Conservation (phyloP, 2,113 vertebrate species). For the Syngnathus scovelli region DNA sequence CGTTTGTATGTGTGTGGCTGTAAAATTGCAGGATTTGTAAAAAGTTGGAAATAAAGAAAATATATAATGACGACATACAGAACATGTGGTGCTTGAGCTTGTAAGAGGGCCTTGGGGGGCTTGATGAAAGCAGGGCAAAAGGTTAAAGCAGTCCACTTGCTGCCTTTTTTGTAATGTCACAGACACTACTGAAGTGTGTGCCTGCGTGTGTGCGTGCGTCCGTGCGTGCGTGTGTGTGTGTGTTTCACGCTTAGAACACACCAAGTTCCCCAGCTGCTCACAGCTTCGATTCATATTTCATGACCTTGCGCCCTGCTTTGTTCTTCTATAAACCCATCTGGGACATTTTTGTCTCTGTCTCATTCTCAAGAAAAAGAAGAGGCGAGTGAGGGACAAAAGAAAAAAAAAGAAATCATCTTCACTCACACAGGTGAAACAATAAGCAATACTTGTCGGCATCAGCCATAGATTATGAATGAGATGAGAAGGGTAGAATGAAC, state of each 20-base stretch:
- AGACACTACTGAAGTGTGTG: slow-evolving; percentile 42
- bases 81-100: slow-evolving; percentile 59
- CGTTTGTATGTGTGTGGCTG: slow-evolving; percentile 41
- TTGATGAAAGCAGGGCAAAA: slow-evolving; percentile 23
- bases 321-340: slow-evolving; percentile 31
- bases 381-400: not conserved
- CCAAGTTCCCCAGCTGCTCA: slow-evolving; percentile 40
- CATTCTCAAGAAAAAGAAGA: slow-evolving; percentile 20
- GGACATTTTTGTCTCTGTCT: slow-evolving; percentile 26
- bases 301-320: slow-evolving; percentile 38
- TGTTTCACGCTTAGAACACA: slow-evolving; percentile 28
- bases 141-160: slow-evolving; percentile 28
- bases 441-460: slow-evolving; percentile 54
- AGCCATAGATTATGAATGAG: not conserved
- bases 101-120: slow-evolving; percentile 7
- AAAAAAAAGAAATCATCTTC: slow-evolving; percentile 23
- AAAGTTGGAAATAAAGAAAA: slow-evolving; percentile 73
- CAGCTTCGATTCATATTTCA: slow-evolving; percentile 49
- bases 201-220: slow-evolving; percentile 13
- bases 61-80: slow-evolving; percentile 60
- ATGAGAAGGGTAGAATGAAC: not conserved
- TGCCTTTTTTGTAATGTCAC: slow-evolving; percentile 37
- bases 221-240: slow-evolving; percentile 13
- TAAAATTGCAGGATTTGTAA: slow-evolving; percentile 74
- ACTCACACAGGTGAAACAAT: slow-evolving; percentile 46